A percentile compares a stretch with the other conserved stretches of the same genome.
phyloP scores from a whole-genome alignment of 2,888 invertebrate species.

The Ephialtes manifestator region DNA sequence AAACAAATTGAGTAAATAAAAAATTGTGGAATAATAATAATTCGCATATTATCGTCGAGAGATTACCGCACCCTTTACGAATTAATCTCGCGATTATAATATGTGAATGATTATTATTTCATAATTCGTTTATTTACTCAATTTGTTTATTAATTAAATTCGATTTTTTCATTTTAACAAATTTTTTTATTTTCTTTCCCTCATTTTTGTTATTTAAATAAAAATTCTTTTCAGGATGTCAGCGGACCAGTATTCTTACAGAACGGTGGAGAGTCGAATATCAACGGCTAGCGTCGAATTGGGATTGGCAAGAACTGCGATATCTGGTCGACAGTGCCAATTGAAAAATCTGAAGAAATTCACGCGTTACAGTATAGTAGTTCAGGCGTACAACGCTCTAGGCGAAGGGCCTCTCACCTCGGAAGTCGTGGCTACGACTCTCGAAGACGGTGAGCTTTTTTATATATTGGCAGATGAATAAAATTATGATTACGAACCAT shows the following conservation, averaged over 20 bases:
- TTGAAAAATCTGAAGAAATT: conserved; percentile 86
- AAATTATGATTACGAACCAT: conserved; percentile 27
- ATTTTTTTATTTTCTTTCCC: conserved; percentile 13
- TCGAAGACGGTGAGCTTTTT: conserved; percentile 86
- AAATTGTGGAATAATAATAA: too few relatives aligned
- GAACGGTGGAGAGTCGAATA: conserved; percentile 84
- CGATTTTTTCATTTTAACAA: too few relatives aligned
- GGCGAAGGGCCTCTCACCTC: conserved; percentile 87
- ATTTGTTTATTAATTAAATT: too few relatives aligned
- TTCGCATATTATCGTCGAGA: too few relatives aligned
- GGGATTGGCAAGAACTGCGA: conserved; percentile 83
- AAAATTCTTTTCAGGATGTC: conserved; percentile 72
- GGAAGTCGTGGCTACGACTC: conserved; percentile 87
- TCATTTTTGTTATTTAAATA: conserved; percentile 2
- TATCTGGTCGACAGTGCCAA: conserved; percentile 83
- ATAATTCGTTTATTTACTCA: too few relatives aligned
- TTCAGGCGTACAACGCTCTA: conserved; percentile 87
- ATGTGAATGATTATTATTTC: too few relatives aligned
- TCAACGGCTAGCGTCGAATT: conserved; percentile 83
- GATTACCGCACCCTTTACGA: too few relatives aligned
- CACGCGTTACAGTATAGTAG: conserved; percentile 87
- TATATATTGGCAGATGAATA: neutral
- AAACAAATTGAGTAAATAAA: too few relatives aligned
- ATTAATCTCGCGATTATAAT: too few relatives aligned
- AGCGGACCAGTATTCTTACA: conserved; percentile 82